A percentile compares a stretch with the other conserved stretches of the same genome.
These are phyloP conservation scores for Rallus crepitans DNA, from an alignment of 2,797 vertebrate species.

Conservation along the genomic window DNA sequence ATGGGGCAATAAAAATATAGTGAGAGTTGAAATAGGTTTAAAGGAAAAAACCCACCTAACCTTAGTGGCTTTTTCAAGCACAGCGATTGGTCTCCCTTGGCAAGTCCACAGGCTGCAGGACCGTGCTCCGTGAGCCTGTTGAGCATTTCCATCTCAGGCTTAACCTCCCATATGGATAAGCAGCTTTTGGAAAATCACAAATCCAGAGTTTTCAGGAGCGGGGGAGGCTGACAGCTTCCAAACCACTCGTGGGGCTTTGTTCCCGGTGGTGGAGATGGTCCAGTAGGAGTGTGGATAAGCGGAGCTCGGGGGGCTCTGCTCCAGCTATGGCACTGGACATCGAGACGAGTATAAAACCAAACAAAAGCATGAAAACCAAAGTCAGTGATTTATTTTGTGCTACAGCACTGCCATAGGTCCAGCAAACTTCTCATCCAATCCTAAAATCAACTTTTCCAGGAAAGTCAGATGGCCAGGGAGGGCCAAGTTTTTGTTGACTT, in stretches of 20 bases:
- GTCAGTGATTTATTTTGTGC: background rate
- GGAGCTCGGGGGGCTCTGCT: background rate
- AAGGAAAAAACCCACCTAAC: background rate
- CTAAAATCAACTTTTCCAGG: slow-evolving; percentile 1
- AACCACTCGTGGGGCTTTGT: rapidly evolving
- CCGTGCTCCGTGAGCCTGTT: rapidly evolving
- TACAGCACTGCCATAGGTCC: background rate
- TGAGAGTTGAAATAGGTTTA: background rate
- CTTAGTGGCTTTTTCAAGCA: background rate
- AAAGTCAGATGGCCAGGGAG: background rate
- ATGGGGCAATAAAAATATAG: background rate
- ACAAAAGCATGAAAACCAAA: background rate
- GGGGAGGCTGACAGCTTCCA: background rate
- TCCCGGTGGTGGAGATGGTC: background rate
- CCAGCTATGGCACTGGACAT: background rate
- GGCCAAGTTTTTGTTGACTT: background rate
- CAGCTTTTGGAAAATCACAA: slow-evolving; percentile 29
- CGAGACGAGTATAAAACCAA: background rate
- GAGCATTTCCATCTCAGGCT: background rate
- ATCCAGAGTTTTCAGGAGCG: background rate
- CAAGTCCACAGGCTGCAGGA: background rate
- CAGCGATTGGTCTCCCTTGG: background rate
- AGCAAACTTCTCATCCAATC: rapidly evolving
- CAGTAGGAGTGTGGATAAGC: background rate
- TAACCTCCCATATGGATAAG: slow-evolving; percentile 24